phyloP scores from a whole-genome alignment of 2,888 invertebrate species.

The Tolmerus cingulatus region DNA sequence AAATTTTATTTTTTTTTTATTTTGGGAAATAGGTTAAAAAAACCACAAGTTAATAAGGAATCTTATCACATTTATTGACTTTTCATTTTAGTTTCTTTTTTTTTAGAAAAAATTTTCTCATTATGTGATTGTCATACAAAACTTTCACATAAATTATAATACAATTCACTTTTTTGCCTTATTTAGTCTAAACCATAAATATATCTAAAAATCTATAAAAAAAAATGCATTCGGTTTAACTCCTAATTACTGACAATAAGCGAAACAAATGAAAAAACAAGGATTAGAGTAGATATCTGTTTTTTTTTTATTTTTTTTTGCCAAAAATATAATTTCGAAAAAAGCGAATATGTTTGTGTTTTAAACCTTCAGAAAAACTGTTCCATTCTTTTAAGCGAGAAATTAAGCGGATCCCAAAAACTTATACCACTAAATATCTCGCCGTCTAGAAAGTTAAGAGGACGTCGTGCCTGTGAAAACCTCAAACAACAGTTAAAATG shows the following conservation, averaged over 20 bases:
- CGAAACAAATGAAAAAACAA: not conserved
- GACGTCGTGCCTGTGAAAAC: not conserved
- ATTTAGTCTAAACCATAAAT: constrained; percentile 22
- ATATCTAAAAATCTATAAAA: constrained; percentile 38
- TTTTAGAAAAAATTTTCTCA: constrained; percentile 53
- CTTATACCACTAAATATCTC: not conserved
- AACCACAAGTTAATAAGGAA: constrained; percentile 54
- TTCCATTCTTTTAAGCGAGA: not conserved
- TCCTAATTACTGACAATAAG: not conserved
- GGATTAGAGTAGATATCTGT: not conserved
- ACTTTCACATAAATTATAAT: constrained; percentile 63
- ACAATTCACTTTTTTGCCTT: constrained; percentile 29
- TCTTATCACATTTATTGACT: constrained; percentile 64
- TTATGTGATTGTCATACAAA: constrained; percentile 65
- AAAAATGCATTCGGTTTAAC: not conserved
- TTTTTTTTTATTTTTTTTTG: not conserved
- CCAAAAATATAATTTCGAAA: not conserved
- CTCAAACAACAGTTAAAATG: constrained; percentile 33
- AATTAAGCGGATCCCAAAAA: not conserved
- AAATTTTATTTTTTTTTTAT: not conserved
- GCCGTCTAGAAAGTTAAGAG: not conserved
- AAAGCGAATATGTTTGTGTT: not conserved
- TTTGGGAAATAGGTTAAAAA: not conserved
- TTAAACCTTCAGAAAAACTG: not conserved
- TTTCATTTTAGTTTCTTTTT: constrained; percentile 51